phyloP scores from a whole-genome alignment of 2,888 invertebrate genomes.

The Osedax fenrisi region DNA sequence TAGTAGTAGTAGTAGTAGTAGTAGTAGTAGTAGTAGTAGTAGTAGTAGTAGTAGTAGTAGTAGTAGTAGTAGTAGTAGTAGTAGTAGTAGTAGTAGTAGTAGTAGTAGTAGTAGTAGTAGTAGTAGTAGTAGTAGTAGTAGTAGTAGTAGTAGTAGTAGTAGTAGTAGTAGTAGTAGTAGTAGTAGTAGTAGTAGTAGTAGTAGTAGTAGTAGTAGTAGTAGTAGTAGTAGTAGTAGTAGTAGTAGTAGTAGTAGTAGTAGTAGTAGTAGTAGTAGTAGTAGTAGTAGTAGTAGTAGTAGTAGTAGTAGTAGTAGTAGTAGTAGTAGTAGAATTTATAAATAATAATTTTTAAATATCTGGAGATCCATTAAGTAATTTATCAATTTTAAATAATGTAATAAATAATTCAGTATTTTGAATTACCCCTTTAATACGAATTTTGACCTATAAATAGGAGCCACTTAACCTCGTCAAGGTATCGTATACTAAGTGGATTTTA shows the following conservation, averaged over 20 bases:
- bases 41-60: slow-evolving; percentile 11
- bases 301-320: slow-evolving; percentile 21
- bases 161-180: background rate
- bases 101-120: slow-evolving; percentile 17
- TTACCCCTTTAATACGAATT: too few relatives aligned
- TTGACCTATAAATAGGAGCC: too few relatives aligned
- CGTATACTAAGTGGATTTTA: too few relatives aligned
- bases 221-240: slow-evolving; percentile 19
- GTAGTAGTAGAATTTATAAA: too few relatives aligned
- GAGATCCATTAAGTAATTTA: too few relatives aligned
- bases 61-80: slow-evolving; percentile 11
- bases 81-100: slow-evolving; percentile 11
- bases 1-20: slow-evolving; percentile 13
- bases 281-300: slow-evolving; percentile 21
- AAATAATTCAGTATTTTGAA: too few relatives aligned
- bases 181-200: slow-evolving; percentile 20
- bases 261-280: slow-evolving; percentile 5
- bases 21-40: slow-evolving; percentile 11
- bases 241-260: slow-evolving; percentile 11
- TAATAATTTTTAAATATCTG: too few relatives aligned
- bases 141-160: slow-evolving; percentile 7
- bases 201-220: slow-evolving; percentile 19
- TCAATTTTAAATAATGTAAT: too few relatives aligned
- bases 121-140: background rate
- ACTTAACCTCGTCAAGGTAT: too few relatives aligned